Evolutionary conservation across 2,888 invertebrate genomes (phyloP), one percentile per base, ranked within the genome.

Genomic region (Drosophila pseudotakahashii): DNA sequence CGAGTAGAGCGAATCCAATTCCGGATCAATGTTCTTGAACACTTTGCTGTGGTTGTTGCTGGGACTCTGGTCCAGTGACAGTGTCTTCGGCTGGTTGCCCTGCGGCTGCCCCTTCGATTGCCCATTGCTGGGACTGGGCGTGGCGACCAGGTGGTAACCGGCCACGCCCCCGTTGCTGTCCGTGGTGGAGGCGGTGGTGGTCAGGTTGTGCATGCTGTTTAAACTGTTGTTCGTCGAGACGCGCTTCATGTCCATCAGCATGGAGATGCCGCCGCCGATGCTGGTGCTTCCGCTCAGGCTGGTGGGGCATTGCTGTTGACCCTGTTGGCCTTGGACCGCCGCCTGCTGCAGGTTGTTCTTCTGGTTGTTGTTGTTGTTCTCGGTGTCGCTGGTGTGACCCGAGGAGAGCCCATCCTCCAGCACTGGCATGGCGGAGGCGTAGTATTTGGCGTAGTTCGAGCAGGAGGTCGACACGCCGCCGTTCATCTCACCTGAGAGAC

Each of bases 351-450:
- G 66, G 51, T 86, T 87, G 51, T 86, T 87, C 60, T 78, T 86
- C 53, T 81, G 85, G 45, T 80, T 86, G 53, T 81, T 87, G 48
- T 80, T 88, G 60, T 88, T 97, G 91, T 97, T 97, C 92, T 98
- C 98, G 0, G 95, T 96, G 90, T 98, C 98, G 74, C 98, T 98
- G 1, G 96, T 97, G 90, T 98, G 98, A 2, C 98, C 98, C 39
- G 98, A 98, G 2, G 98, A 98, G 63, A 98, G 93, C 0, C 98
- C 98, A 92, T 98, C 98, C 91, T 98, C 98, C 47, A 98, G 94
- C 14, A 97, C 96, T 0, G 98, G 98, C 96, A 98, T 96, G 84
- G 95, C 95, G 51, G 95, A 95, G 53, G 95, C 95, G 92, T 94
- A 96, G 92, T 94, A 94, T 91, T 94, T 94, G 41, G 95, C 93